phyloP scores from a whole-genome alignment of 1,140 invertebrate genomes.

The Maconellicoccus hirsutus region DNA sequence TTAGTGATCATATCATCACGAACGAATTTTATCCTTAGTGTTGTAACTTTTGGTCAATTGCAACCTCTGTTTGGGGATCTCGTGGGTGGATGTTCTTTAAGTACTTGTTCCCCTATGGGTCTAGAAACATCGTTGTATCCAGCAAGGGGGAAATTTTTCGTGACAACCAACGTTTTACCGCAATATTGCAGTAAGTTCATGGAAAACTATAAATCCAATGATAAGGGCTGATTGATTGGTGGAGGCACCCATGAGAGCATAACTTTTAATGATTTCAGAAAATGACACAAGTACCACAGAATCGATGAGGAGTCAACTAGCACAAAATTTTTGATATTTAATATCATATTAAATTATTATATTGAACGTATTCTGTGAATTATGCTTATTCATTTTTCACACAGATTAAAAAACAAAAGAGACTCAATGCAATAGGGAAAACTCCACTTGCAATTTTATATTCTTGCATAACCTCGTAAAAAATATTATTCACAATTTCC shows the following conservation, averaged over 20 bases:
- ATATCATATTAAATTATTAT: neutral
- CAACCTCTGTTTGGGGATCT: constrained; percentile 19
- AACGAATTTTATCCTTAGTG: constrained; percentile 18
- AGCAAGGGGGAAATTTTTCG: constrained; percentile 27
- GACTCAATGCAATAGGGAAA: too few relatives aligned
- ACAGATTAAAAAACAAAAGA: too few relatives aligned
- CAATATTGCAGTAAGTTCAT: constrained; percentile 29
- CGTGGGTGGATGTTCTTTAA: constrained; percentile 18
- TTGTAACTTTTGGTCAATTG: constrained; percentile 24
- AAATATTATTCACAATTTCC: too few relatives aligned
- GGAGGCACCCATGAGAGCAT: neutral
- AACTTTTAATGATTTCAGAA: neutral
- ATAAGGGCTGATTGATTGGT: too few relatives aligned
- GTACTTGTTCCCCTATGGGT: constrained; percentile 27
- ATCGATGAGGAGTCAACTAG: too few relatives aligned
- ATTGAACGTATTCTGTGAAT: too few relatives aligned
- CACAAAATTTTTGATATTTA: neutral
- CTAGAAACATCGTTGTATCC: constrained; percentile 26
- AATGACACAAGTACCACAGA: too few relatives aligned
- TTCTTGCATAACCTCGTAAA: too few relatives aligned
- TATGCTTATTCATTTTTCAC: neutral
- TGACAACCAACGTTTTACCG: constrained; percentile 21
- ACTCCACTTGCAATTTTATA: too few relatives aligned
- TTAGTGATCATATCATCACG: too few relatives aligned
- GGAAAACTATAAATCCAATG: neutral